Percentiles rank a stretch among this genome's conserved stretches.
Evolutionary conservation across 2,888 invertebrate species (phyloP).

Genomic region (Chirona hameri): DNA sequence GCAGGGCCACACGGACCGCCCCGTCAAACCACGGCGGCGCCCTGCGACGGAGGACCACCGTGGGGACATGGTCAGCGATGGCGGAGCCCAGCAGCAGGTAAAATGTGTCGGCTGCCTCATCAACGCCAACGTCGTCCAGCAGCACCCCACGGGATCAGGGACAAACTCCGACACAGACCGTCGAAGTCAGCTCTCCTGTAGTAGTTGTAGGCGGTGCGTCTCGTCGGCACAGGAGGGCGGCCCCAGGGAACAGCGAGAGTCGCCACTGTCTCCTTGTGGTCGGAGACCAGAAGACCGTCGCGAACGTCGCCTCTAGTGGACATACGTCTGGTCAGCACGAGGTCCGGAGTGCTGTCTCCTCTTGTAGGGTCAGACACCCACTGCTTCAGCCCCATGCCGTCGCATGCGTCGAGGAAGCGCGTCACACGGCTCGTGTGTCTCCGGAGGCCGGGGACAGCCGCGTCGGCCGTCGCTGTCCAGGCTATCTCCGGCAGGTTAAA

Average conservation of each 20-base stretch:
- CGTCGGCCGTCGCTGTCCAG: not conserved
- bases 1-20: not conserved
- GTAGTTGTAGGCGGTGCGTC: not conserved
- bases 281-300: not conserved
- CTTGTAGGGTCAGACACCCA: not conserved
- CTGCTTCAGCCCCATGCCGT: not conserved
- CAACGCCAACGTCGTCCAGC: not conserved
- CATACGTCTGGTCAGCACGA: not conserved
- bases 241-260: not conserved
- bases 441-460: not conserved
- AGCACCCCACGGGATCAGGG: not conserved
- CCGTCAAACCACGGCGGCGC: not conserved
- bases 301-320: not conserved
- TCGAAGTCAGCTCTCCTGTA: not conserved
- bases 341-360: not conserved
- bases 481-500: not conserved
- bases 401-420: not conserved
- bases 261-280: not conserved
- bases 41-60: not conserved
- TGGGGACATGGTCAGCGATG: not conserved
- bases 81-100: not conserved
- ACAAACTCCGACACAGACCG: not conserved
- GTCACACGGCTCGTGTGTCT: not conserved
- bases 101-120: not conserved
- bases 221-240: not conserved